Evolutionary conservation across 2,888 invertebrate species (phyloP), one percentile per base, ranked within the genome.

Genomic region (Pyrochroa serraticornis): DNA sequence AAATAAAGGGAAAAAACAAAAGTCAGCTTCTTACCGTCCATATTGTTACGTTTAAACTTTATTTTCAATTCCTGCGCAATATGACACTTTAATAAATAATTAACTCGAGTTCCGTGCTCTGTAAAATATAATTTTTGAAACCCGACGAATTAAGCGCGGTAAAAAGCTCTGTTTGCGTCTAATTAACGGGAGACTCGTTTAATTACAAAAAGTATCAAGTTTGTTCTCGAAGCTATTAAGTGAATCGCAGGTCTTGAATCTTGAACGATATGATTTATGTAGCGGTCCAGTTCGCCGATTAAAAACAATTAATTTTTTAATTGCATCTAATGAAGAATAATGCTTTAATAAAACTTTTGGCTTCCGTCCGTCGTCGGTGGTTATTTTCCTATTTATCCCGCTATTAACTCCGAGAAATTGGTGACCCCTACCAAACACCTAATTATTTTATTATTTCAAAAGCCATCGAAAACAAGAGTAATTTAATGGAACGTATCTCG

Each of bases 291-390:
- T 52, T 52, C 43, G 22, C 31, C 34, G 36, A 52, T 52, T 47
- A 51, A 46, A 49, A 39, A 42, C 50, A 59, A 59, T 54, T 45
- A 49, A 34, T 53, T 59, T 52, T 49, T 59, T 54, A 59, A 59
- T 54, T 59, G 45, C 34, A 30, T 52, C 42, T 59, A 59, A 59
- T 59, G 50, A 54, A 59, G 59, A 59, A 42, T 54, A 54, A 58
- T 59, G 59, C 50, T 37, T 42, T 50, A 54, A 59, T 59, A 59
- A 58, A 58, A 54, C 38, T 58, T 53, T 54, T 49, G 14, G 37
- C 38, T 58, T 53, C 44, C 50, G 45, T 32, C 41, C 14, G 46
- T 10, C 45, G 43, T 34, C 52, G 46, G 39, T 53, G 36, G 53
- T 46, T 48, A 59, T 59, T 59, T 53, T 54, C 44, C 46, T 59